These are phyloP conservation scores for Ryuthela nishihirai DNA, from an alignment of 2,888 invertebrate genomes.

Conservation along the genomic window DNA sequence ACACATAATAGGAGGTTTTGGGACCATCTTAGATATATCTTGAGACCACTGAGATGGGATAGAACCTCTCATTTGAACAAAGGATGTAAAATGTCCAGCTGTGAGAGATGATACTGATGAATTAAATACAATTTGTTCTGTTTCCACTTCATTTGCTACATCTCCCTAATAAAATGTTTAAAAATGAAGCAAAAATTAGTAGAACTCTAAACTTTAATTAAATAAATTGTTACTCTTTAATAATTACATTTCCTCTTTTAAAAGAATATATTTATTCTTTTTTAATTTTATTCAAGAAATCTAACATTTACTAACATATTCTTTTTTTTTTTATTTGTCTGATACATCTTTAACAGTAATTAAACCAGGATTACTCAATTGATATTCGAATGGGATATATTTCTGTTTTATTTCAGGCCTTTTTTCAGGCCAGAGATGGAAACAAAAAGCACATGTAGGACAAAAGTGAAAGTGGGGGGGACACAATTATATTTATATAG, in stretches of 20 bases:
- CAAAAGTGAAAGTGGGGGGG: too few relatives aligned
- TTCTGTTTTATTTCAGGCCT: too few relatives aligned
- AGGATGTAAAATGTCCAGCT: slow-evolving; percentile 74
- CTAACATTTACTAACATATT: too few relatives aligned
- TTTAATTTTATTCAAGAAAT: too few relatives aligned
- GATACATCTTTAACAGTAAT: too few relatives aligned
- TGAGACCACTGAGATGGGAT: slow-evolving; percentile 97
- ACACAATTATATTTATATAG: too few relatives aligned
- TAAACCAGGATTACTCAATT: too few relatives aligned
- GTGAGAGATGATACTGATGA: slow-evolving; percentile 69
- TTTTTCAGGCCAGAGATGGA: too few relatives aligned
- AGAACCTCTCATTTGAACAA: slow-evolving; percentile 96
- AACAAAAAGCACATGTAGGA: too few relatives aligned
- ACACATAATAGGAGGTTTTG: slow-evolving; percentile 87
- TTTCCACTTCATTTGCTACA: slow-evolving; percentile 98
- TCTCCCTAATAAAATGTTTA: slow-evolving; percentile 63
- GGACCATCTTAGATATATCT: slow-evolving; percentile 95
- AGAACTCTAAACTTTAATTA: not conserved
- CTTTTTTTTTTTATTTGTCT: too few relatives aligned
- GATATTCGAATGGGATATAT: too few relatives aligned
- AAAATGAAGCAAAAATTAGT: slow-evolving; percentile 12
- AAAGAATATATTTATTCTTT: not conserved
- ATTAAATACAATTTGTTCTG: slow-evolving; percentile 92
- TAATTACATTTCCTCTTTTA: not conserved
- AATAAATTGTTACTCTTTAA: not conserved